Percentiles rank a stretch among this genome's conserved stretches.
These are phyloP conservation scores for Pseudeuparius sepicola DNA, from an alignment of 2,888 invertebrate species.

Conservation along the genomic window DNA sequence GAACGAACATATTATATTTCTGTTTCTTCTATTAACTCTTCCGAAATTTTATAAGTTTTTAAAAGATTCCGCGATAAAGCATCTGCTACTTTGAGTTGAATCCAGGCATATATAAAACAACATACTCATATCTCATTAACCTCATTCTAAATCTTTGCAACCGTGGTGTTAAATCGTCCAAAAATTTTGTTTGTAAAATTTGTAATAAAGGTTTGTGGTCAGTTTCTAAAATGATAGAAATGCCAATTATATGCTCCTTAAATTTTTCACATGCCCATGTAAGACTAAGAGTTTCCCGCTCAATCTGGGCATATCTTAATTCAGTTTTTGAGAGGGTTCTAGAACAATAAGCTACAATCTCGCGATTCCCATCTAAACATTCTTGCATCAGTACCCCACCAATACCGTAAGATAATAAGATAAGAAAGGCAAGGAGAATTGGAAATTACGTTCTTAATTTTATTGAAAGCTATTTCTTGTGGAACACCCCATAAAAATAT, in stretches of 20 bases:
- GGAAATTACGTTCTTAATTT: too few species aligned
- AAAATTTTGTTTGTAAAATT: slow-evolving; percentile 26
- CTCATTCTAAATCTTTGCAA: too few species aligned
- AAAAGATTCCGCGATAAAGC: slow-evolving; percentile 17
- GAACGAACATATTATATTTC: slow-evolving; percentile 12
- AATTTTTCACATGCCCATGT: slow-evolving; percentile 7
- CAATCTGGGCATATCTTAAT: slow-evolving; percentile 9
- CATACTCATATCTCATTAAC: too few species aligned
- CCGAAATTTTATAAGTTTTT: slow-evolving; percentile 3
- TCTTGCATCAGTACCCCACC: too few species aligned
- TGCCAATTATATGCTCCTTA: slow-evolving; percentile 3
- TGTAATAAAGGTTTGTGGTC: slow-evolving; percentile 18
- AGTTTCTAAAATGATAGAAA: slow-evolving; percentile 11
- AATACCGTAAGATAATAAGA: too few species aligned
- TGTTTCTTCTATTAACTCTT: slow-evolving; percentile 11
- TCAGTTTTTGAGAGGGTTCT: slow-evolving; percentile 6
- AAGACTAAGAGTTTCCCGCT: slow-evolving; percentile 9
- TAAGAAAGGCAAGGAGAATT: too few species aligned
- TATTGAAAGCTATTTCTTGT: too few species aligned
- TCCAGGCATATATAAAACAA: too few species aligned
- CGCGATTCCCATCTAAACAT: too few species aligned
- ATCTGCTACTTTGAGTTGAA: too few species aligned
- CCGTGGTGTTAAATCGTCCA: too few species aligned
- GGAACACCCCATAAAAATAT: too few species aligned
- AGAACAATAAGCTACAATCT: slow-evolving; percentile 4